Percentiles rank a stretch among this genome's conserved stretches.
phyloP scores from a whole-genome alignment of 2,888 invertebrate species.

The Polydesmus complanatus region DNA sequence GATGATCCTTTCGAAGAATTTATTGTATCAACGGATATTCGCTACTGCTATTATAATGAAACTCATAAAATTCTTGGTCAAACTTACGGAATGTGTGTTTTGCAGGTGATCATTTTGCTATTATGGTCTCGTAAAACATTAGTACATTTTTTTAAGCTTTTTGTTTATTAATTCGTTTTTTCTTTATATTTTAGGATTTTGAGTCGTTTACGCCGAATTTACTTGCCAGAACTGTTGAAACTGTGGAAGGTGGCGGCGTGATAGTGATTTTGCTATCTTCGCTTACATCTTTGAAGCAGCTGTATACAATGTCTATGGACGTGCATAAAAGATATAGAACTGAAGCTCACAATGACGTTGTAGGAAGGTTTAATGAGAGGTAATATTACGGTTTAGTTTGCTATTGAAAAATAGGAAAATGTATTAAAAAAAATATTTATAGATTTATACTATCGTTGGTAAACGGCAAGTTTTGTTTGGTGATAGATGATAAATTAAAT shows the following conservation, averaged over 20 bases:
- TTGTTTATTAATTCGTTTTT: neutral
- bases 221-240: constrained; percentile 90
- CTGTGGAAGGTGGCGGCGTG: constrained; percentile 93
- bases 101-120: constrained; percentile 49
- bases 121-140: neutral
- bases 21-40: constrained; percentile 85
- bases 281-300: constrained; percentile 74
- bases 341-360: constrained; percentile 80
- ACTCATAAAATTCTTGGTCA: constrained; percentile 95
- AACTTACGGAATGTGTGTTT: constrained; percentile 87
- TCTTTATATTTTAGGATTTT: constrained; percentile 55
- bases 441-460: constrained; percentile 75
- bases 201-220: constrained; percentile 96
- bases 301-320: constrained; percentile 93
- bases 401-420: too few species aligned
- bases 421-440: constrained; percentile 17
- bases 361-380: constrained; percentile 91
- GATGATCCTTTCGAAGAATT: constrained; percentile 95
- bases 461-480: constrained; percentile 71
- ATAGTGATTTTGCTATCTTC: constrained; percentile 74
- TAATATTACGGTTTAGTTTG: constrained; percentile 22
- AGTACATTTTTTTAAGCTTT: neutral
- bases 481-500: constrained; percentile 85
- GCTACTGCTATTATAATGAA: constrained; percentile 94
- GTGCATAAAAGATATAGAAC: constrained; percentile 91